These are phyloP conservation scores for Tapera naevia DNA, from an alignment of 2,797 vertebrate genomes.

Conservation along the genomic window DNA sequence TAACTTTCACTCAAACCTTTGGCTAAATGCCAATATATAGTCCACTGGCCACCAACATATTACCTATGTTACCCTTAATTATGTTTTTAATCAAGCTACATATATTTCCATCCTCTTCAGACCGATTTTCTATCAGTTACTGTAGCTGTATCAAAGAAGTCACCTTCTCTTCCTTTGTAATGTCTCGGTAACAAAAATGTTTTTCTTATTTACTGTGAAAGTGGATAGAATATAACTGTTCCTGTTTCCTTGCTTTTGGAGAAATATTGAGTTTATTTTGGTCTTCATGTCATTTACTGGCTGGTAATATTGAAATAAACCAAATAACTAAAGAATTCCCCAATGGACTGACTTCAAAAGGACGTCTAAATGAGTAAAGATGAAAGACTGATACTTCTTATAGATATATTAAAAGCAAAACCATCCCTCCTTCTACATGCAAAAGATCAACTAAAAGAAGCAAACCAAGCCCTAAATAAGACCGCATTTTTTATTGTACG, in stretches of 20 bases:
- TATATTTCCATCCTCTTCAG: not conserved
- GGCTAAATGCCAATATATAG: not conserved
- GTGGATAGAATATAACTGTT: not conserved
- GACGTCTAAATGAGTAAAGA: not conserved
- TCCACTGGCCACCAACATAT: not conserved
- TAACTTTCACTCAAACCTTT: not conserved
- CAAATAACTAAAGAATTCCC: not conserved
- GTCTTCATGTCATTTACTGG: not conserved
- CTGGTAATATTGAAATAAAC: not conserved
- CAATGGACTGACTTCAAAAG: not conserved
- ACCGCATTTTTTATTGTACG: not conserved
- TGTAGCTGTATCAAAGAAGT: not conserved
- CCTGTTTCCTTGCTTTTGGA: not conserved
- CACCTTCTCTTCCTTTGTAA: not conserved
- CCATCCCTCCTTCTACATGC: fast-evolving
- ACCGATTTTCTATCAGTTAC: not conserved
- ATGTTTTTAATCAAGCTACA: conserved; percentile 8
- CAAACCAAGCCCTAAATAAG: not conserved
- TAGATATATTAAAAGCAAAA: not conserved
- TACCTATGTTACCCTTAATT: not conserved
- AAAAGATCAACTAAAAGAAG: not conserved
- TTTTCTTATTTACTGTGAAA: not conserved
- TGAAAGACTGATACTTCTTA: not conserved
- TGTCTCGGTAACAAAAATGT: not conserved
- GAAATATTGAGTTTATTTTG: not conserved